Evolutionary conservation across 2,888 invertebrate species (phyloP).

Genomic region (Therioaphis trifolii): DNA sequence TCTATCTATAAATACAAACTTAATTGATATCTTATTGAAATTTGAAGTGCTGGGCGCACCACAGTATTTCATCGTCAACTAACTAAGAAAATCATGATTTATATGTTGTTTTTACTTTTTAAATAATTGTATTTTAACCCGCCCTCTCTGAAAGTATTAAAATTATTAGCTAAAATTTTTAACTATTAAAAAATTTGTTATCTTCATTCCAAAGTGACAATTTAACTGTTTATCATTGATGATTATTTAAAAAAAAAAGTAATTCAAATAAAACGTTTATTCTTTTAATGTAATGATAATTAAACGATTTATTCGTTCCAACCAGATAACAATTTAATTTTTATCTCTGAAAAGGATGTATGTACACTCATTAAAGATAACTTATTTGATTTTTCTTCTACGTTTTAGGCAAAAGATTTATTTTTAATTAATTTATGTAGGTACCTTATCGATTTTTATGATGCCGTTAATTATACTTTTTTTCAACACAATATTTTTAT

Average conservation of each 20-base stretch:
- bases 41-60: too few relatives aligned
- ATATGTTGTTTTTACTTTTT: not conserved
- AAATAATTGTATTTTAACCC: not conserved
- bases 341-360: too few relatives aligned
- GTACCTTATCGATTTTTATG: too few relatives aligned
- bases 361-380: too few relatives aligned
- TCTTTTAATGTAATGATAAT: too few relatives aligned
- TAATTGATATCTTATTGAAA: not conserved
- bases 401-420: too few relatives aligned
- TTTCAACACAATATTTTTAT: too few relatives aligned
- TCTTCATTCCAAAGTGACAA: not conserved
- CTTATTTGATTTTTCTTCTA: too few relatives aligned
- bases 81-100: not conserved
- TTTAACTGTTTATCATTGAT: slow-evolving; percentile 2
- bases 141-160: not conserved
- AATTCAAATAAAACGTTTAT: not conserved
- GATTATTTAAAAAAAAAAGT: not conserved
- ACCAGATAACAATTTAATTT: not conserved
- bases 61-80: not conserved
- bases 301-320: not conserved
- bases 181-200: not conserved
- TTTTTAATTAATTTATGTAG: too few relatives aligned
- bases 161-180: not conserved
- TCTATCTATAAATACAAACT: not conserved
- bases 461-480: too few relatives aligned